Conservation (phyloP, 1,140 invertebrate genomes). For the Pseudomyrmex concolor region DNA sequence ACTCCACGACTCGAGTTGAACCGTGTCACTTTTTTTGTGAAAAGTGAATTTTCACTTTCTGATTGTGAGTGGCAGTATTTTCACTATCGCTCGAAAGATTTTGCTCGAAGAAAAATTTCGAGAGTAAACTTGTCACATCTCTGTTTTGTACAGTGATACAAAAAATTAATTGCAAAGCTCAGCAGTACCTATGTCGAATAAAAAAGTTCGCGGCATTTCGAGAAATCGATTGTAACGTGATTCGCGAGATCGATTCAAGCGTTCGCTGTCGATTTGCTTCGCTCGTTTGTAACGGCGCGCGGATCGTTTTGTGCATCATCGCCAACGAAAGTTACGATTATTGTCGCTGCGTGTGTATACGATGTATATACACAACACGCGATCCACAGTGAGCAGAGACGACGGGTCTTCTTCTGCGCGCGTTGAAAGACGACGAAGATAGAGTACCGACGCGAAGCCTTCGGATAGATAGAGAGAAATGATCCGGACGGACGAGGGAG, state of each 20-base stretch:
- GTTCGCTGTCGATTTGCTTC: slow-evolving; percentile 12
- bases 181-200: no score
- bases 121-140: background rate
- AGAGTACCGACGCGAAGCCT: slow-evolving; percentile 16
- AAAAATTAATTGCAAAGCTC: slow-evolving; percentile 12
- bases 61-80: no score
- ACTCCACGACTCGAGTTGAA: no score
- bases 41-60: no score
- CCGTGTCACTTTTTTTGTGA: no score
- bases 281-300: slow-evolving; percentile 25
- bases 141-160: background rate
- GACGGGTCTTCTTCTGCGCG: slow-evolving; percentile 32
- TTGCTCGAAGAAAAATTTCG: no score
- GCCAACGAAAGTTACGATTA: slow-evolving; percentile 72
- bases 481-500: background rate
- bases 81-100: no score
- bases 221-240: slow-evolving; percentile 36
- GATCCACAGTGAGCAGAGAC: slow-evolving; percentile 39
- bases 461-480: background rate
- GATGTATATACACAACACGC: slow-evolving; percentile 9
- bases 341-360: slow-evolving; percentile 47
- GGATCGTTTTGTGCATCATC: slow-evolving; percentile 63
- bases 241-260: slow-evolving; percentile 12
- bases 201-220: background rate
- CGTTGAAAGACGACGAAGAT: slow-evolving; percentile 48